phyloP scores from a whole-genome alignment of 2,888 invertebrate genomes.

The Podabrus alpinus region DNA sequence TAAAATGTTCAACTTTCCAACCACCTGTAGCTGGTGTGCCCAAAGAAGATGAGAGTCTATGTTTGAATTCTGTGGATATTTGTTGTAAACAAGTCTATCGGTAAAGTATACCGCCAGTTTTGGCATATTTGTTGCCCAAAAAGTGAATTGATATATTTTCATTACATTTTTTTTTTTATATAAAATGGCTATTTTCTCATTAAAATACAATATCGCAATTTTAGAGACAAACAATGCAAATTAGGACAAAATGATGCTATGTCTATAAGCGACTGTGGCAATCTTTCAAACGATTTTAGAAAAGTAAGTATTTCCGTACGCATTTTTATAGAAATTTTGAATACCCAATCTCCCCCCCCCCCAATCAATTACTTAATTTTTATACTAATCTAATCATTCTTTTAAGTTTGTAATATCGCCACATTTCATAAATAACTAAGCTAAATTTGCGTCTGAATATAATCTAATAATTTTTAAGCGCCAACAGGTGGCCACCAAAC shows the following conservation, averaged over 20 bases:
- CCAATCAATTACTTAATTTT: no score
- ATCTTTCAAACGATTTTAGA: constrained; percentile 14
- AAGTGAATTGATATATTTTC: neutral
- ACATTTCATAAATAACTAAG: no score
- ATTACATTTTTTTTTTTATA: no score
- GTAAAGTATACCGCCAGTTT: constrained; percentile 38
- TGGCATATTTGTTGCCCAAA: neutral
- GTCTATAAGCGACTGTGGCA: constrained; percentile 52
- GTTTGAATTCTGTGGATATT: constrained; percentile 65
- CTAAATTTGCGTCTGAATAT: no score
- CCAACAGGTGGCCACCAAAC: no score
- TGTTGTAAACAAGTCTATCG: constrained; percentile 65
- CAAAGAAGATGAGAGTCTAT: constrained; percentile 62
- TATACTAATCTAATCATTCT: no score
- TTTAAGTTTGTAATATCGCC: no score
- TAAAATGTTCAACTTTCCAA: constrained; percentile 46
- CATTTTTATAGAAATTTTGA: no score
- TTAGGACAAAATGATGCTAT: constrained; percentile 59
- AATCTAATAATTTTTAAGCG: no score
- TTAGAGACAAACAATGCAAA: constrained; percentile 58
- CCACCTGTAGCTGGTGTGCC: constrained; percentile 60
- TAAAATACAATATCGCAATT: constrained; percentile 34
- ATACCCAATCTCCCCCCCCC: neutral
- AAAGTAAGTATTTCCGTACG: constrained; percentile 27
- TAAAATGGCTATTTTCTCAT: no score